Evolutionary conservation across 2,888 invertebrate genomes (phyloP).

Genomic region (Eretmocerus hayati): DNA sequence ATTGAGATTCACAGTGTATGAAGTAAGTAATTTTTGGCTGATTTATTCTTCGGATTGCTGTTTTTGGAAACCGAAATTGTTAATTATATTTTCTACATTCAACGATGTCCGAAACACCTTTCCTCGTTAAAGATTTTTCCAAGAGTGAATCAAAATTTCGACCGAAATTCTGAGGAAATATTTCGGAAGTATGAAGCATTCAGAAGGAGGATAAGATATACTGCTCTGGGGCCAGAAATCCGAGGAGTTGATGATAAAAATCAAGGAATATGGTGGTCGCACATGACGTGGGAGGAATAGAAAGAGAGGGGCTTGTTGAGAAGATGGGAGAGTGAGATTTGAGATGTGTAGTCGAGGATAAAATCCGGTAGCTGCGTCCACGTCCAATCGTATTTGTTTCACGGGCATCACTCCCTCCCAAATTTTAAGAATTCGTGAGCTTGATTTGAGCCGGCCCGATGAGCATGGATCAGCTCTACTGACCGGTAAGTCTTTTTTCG

Average conservation of each 20-base stretch:
- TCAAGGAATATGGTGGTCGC: too few species aligned
- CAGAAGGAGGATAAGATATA: background rate
- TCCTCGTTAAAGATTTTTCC: conserved; percentile 8
- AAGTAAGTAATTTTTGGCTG: too few species aligned
- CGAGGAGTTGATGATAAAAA: conserved; percentile 10
- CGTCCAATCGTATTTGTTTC: conserved; percentile 40
- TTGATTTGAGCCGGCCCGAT: conserved; percentile 7
- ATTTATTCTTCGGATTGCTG: too few species aligned
- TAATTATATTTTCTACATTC: too few species aligned
- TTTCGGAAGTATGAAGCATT: too few species aligned
- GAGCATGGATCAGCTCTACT: too few species aligned
- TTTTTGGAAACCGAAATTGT: too few species aligned
- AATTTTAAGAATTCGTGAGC: conserved; percentile 17
- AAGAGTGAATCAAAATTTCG: background rate
- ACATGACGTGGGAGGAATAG: conserved; percentile 5
- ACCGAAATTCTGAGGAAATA: background rate
- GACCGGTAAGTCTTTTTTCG: conserved; percentile 1
- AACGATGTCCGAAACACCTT: too few species aligned
- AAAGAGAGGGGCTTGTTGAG: conserved; percentile 17
- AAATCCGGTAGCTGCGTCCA: conserved; percentile 45
- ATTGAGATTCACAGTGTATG: too few species aligned
- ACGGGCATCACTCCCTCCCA: conserved; percentile 8
- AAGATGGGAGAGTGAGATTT: conserved; percentile 26
- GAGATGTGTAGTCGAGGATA: conserved; percentile 41
- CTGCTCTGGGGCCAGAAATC: background rate